phyloP scores from a whole-genome alignment of 2,888 invertebrate genomes.

The Sepioteuthis lessoniana region DNA sequence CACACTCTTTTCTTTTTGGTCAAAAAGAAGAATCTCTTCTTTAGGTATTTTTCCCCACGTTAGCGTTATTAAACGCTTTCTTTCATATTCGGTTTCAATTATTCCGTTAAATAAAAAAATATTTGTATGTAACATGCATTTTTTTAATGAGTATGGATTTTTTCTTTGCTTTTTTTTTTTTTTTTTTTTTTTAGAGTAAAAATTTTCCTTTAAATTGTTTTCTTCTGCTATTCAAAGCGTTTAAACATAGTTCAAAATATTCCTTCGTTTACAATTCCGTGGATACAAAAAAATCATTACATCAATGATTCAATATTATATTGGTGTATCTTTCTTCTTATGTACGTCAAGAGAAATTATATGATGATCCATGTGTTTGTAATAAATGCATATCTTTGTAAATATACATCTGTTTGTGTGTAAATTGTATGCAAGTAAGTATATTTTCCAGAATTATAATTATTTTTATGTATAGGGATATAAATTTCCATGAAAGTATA shows the following conservation, averaged over 20 bases:
- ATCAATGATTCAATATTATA: background rate
- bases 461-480: constrained; percentile 15
- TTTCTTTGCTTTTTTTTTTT: too few relatives aligned
- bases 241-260: background rate
- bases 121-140: background rate
- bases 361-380: background rate
- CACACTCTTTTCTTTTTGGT: background rate
- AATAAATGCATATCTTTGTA: background rate
- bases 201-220: background rate
- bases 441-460: background rate
- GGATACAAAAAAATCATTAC: constrained; percentile 36
- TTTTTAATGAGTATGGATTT: background rate
- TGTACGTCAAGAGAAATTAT: background rate
- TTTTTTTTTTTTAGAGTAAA: background rate
- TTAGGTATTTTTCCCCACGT: background rate
- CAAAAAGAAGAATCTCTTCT: too few relatives aligned
- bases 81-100: background rate
- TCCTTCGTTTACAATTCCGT: background rate
- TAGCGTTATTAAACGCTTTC: constrained; percentile 33
- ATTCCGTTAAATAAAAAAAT: background rate
- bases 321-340: constrained; percentile 34
- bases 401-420: background rate
- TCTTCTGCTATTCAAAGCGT: background rate
- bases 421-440: background rate
- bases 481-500: background rate